These are phyloP conservation scores for Heteromyza rotundicornis DNA, from an alignment of 2,888 invertebrate species.

Conservation along the genomic window DNA sequence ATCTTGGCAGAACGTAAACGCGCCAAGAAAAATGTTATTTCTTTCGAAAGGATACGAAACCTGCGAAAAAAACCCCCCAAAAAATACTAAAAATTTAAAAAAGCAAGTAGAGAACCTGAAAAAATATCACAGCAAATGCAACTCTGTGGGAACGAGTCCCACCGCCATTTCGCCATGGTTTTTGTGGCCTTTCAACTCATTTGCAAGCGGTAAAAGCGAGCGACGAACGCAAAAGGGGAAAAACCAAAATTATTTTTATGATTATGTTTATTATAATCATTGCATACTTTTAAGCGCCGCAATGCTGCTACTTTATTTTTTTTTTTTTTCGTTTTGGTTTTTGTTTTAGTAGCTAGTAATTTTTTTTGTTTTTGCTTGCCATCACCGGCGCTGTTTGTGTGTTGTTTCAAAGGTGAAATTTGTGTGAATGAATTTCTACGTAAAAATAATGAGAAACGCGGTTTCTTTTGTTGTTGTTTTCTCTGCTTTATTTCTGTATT, in stretches of 20 bases:
- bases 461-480: not conserved
- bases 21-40: slow-evolving; percentile 2
- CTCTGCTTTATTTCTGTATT: not conserved
- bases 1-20: not conserved
- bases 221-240: not conserved
- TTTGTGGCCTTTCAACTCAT: slow-evolving; percentile 7
- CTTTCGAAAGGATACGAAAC: not conserved
- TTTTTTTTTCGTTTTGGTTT: not conserved
- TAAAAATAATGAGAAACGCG: not conserved
- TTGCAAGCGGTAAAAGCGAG: not conserved
- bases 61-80: not conserved
- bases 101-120: no score
- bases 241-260: slow-evolving; percentile 5
- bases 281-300: slow-evolving; percentile 3
- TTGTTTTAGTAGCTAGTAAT: not conserved
- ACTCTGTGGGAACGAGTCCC: no score
- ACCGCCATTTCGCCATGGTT: not conserved
- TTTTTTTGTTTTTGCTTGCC: not conserved
- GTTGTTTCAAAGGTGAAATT: not conserved
- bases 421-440: not conserved
- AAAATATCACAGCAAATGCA: not conserved
- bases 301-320: not conserved
- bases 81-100: not conserved
- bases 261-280: slow-evolving; percentile 8
- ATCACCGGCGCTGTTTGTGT: not conserved